Conservation (phyloP, 2,113 vertebrate species). For the Sclerurus mexicanus region DNA sequence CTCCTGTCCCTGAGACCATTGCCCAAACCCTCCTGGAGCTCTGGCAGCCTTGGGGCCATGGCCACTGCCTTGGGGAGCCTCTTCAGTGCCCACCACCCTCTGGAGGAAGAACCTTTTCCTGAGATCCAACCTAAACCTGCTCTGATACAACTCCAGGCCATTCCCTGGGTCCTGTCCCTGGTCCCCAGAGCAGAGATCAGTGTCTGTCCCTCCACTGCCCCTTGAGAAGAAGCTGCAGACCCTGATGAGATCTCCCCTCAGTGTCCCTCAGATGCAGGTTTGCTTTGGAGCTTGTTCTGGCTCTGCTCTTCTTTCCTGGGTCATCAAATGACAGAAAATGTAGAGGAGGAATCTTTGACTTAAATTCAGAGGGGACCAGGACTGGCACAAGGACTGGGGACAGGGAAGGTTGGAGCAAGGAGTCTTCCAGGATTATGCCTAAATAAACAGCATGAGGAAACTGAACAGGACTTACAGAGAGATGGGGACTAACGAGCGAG, state of each 20-base stretch:
- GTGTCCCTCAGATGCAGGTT: background rate
- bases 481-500: background rate
- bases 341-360: background rate
- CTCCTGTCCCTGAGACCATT: fast-evolving
- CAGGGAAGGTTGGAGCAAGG: background rate
- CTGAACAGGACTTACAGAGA: background rate
- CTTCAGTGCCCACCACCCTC: background rate
- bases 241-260: background rate
- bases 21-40: background rate
- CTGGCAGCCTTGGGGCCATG: fast-evolving
- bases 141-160: fast-evolving
- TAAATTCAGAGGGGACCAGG: background rate
- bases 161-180: background rate
- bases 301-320: background rate
- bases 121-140: fast-evolving
- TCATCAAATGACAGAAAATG: background rate
- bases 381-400: background rate
- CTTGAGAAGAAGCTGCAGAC: background rate
- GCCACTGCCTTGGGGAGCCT: background rate
- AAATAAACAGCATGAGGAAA: background rate
- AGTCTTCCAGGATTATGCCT: background rate
- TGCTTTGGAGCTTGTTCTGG: background rate
- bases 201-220: background rate
- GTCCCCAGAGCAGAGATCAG: background rate
- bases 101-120: background rate